Base-by-base conservation (phyloP, 2,888 invertebrate genomes). In the Melanophora roralis region DNA sequence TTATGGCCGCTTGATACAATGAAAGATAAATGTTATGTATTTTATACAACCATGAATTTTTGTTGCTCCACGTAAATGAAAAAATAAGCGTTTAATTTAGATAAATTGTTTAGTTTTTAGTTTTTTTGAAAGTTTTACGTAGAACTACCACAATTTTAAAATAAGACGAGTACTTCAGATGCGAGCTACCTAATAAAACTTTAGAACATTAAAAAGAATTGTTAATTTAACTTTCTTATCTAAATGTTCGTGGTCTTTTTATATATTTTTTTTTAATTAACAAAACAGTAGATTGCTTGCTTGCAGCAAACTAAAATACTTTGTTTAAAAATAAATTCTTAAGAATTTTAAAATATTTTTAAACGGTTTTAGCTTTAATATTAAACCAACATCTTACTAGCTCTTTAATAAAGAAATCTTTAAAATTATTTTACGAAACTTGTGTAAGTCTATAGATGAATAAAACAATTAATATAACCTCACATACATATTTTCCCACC, bases 201-300 rank as follows among this genome's bases (percentile, higher is more conserved):
- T 6, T 27, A 6, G 14, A 40, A 27, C 59, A 43, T 34, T 21
- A 1, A 47, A 47, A 51, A 51, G 11, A 38, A 47, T 38, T 27
- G 14, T 59, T n/a, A n/a, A n/a, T n/a, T n/a, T n/a, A n/a, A n/a
- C n/a, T n/a, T 40, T 60, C 51, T 71, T 60, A 71, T 71, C 69
- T 60, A 49, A 7, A 40, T 60, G 38, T 40, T 47, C 2, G 32
- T 67, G 12, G 2, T 12, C 12, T 40, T 57, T 69, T n/a, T n/a
- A n/a, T n/a, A 16, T 38, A 47, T 47, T 40, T 45, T 19, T 12
- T 32, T 32, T 16, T 38, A 38, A 16, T n/a, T 49, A 7, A 38
- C 1, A 9, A 34, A 34, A 32, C 0, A 34, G 27, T 16, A 11
- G 16, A 38, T n/a, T 27, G 0, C 51, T 27, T 65, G 21, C 38